phyloP scores from a whole-genome alignment of 1,140 invertebrate species.

The Colletes latitarsis region DNA sequence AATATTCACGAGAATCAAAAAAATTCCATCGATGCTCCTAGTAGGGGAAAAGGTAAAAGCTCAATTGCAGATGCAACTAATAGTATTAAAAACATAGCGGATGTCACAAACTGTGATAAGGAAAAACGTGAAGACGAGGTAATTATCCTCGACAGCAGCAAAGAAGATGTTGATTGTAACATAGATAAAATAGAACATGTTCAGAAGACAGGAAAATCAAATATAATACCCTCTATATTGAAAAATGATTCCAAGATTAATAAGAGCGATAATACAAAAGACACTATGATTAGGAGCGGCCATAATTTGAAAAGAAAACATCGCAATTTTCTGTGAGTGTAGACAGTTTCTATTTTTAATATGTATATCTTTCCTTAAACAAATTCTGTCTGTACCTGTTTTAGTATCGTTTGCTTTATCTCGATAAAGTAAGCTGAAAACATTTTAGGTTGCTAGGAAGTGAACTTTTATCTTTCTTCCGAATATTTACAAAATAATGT shows the following conservation, averaged over 20 bases:
- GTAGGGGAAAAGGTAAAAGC: background rate
- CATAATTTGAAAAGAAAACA: slow-evolving; percentile 60
- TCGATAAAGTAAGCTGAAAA: background rate
- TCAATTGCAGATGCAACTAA: background rate
- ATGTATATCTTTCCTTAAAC: background rate
- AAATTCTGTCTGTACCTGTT: background rate
- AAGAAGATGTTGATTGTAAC: slow-evolving; percentile 23
- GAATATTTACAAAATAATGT: background rate
- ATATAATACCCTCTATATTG: background rate
- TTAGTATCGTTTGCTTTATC: too few species aligned
- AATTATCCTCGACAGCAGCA: slow-evolving; percentile 1
- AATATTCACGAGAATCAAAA: background rate
- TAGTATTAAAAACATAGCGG: background rate
- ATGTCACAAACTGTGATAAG: slow-evolving; percentile 22
- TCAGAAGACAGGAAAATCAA: slow-evolving; percentile 5
- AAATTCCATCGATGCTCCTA: background rate
- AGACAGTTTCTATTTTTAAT: slow-evolving; percentile 1
- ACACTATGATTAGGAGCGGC: slow-evolving; percentile 20
- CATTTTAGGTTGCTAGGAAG: background rate
- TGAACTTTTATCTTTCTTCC: background rate
- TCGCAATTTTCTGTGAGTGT: slow-evolving; percentile 57
- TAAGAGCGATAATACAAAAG: slow-evolving; percentile 22
- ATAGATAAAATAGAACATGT: slow-evolving; percentile 26
- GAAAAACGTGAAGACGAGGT: slow-evolving; percentile 6
- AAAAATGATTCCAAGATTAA: slow-evolving; percentile 23